Base-by-base conservation (phyloP, 1,140 invertebrate genomes). In the Harlomillsia oculata region DNA sequence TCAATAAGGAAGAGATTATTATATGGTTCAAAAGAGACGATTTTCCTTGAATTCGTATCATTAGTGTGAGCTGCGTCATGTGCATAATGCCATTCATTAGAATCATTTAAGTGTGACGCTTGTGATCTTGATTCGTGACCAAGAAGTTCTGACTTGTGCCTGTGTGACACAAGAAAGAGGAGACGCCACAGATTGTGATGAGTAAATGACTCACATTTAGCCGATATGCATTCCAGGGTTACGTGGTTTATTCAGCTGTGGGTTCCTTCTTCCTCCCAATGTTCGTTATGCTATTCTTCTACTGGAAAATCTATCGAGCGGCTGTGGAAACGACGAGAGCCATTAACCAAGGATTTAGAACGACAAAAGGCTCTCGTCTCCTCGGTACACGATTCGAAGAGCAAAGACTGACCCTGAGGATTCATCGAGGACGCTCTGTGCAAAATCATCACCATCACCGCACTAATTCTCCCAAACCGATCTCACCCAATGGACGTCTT, bases 251-350 rank as follows among this genome's bases (percentile, higher is more conserved):
- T 73, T 93, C 89, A 4, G 91, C 92, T 2, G 79, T 94, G 21
- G 90, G 92, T 8, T 94, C 90, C 46, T 97, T 97, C 79, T 94
- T 92, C 71, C 84, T 97, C 66, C 93, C 94, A 11, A 92, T 93
- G 82, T 81, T 92, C 63, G 84, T 97, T 30, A 96, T 97, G 87
- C 76, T 95, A 46, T 94, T 96, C 77, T 89, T 97, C 74, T 97
- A 97, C 74, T 91, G 89, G 80, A 78, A 88, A 60, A 97, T 97
- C 65, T 97, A 97, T 74, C 81, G 84, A 53, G 90, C 90, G 0
- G 91, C 91, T 16, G 82, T 89, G 2, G 82, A 85, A 56, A 93
- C 91, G 1, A 92, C 89, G 0, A 82, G 82, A 62, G 88, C 89
- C 26, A 88, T 94, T 66, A 91, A 91, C 73, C 87, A 88, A 59